These are phyloP conservation scores for Leptinotarsa juncta DNA, from an alignment of 2,888 invertebrate species.

Conservation along the genomic window DNA sequence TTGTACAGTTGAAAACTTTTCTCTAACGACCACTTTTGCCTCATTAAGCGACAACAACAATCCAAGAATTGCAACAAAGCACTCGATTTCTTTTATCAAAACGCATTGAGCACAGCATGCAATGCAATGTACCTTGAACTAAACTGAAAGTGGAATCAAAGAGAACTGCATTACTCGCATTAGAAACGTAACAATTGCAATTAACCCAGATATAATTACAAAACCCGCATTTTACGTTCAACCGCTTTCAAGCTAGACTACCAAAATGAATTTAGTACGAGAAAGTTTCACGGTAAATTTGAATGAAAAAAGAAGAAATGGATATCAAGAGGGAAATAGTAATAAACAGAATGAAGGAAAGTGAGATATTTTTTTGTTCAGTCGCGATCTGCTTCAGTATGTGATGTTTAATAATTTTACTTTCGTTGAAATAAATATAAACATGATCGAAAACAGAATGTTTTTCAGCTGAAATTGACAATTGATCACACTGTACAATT, in stretches of 20 bases:
- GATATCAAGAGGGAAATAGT: background rate
- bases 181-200: conserved; percentile 40
- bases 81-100: conserved; percentile 22
- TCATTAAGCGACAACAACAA: background rate
- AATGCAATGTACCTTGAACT: conserved; percentile 40
- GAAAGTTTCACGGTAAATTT: background rate
- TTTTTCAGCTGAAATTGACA: too few relatives aligned
- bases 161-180: conserved; percentile 34
- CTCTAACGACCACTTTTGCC: background rate
- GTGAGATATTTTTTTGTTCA: background rate
- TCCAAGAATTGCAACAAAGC: conserved; percentile 5
- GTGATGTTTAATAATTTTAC: too few relatives aligned
- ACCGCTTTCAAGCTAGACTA: conserved; percentile 6
- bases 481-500: too few relatives aligned
- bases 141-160: conserved; percentile 39
- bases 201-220: conserved; percentile 45
- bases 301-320: background rate
- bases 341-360: background rate
- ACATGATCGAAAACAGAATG: too few relatives aligned
- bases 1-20: background rate
- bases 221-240: conserved; percentile 22
- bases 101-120: conserved; percentile 27
- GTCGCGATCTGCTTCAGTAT: too few relatives aligned
- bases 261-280: background rate
- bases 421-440: too few relatives aligned